Percentiles rank a stretch among this genome's conserved stretches.
These are phyloP conservation scores for Monochamus saltuarius DNA, from an alignment of 1,140 invertebrate species.

Conservation along the genomic window DNA sequence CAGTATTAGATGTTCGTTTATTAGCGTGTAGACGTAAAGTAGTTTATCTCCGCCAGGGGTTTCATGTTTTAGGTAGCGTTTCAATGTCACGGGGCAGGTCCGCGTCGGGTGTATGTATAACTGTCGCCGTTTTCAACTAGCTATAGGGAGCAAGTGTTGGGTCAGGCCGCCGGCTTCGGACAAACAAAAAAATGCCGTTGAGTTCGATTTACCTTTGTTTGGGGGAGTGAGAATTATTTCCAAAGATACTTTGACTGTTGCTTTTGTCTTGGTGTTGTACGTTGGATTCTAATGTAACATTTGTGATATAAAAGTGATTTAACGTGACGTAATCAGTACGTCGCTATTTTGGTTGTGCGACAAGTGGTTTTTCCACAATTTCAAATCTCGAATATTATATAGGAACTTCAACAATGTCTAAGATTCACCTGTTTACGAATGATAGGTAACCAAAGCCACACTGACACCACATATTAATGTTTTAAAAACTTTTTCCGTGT, in stretches of 20 bases:
- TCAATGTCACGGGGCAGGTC: slow-evolving; percentile 23
- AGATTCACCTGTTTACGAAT: no score
- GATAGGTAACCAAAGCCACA: no score
- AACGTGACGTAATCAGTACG: background rate
- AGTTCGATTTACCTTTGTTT: background rate
- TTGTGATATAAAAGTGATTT: background rate
- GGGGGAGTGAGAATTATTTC: background rate
- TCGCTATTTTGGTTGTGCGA: background rate
- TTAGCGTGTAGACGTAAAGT: slow-evolving; percentile 12
- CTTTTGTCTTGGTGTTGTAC: background rate
- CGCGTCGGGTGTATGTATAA: slow-evolving; percentile 20
- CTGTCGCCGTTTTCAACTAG: slow-evolving; percentile 38
- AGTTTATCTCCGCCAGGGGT: background rate
- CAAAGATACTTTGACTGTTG: background rate
- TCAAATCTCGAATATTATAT: background rate
- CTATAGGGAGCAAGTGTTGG: slow-evolving; percentile 48
- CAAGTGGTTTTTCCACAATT: no score
- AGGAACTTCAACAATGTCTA: no score
- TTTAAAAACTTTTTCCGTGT: no score
- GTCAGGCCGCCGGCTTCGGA: slow-evolving; percentile 14
- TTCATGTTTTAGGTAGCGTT: slow-evolving; percentile 3
- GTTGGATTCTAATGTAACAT: background rate
- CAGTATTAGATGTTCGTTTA: background rate
- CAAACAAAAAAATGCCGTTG: slow-evolving; percentile 20
- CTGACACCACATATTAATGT: no score